These are phyloP conservation scores for Calidris pugnax DNA, from an alignment of 2,113 vertebrate genomes.

Conservation along the genomic window DNA sequence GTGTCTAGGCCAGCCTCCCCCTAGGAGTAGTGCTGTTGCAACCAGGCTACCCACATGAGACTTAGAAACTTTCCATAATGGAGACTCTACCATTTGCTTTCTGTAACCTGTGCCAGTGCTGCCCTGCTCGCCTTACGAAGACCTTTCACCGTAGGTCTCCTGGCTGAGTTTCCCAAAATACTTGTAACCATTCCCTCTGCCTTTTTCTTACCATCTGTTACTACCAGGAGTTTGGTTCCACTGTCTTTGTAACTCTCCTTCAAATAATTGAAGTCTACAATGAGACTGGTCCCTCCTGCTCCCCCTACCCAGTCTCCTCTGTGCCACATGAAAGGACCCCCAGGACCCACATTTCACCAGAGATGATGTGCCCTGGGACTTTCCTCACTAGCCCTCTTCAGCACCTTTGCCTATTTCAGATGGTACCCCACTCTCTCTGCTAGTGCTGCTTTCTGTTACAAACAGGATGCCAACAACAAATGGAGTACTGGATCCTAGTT, in stretches of 20 bases:
- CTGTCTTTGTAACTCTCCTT: not conserved
- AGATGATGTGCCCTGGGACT: not conserved
- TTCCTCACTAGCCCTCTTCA: not conserved
- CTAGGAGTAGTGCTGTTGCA: not conserved
- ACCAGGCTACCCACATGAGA: not conserved
- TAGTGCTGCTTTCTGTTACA: not conserved
- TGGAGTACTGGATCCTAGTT: not conserved
- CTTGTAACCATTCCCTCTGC: not conserved
- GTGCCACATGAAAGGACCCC: not conserved
- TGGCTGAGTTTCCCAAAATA: not conserved
- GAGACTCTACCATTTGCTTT: not conserved
- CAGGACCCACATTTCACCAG: not conserved
- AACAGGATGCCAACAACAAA: not conserved
- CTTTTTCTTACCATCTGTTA: not conserved
- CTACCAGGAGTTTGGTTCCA: not conserved
- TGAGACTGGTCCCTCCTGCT: not conserved
- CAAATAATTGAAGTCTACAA: not conserved
- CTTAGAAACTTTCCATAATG: not conserved
- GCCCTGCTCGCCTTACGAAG: not conserved
- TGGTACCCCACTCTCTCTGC: not conserved
- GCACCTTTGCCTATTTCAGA: not conserved
- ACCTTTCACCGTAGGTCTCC: not conserved
- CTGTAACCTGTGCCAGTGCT: not conserved
- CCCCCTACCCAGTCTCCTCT: not conserved
- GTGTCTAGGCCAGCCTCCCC: not conserved